Percentiles rank a stretch among this genome's conserved stretches.
Evolutionary conservation across 1,140 invertebrate species (phyloP).

Genomic region (Lasioglossum baleicum): DNA sequence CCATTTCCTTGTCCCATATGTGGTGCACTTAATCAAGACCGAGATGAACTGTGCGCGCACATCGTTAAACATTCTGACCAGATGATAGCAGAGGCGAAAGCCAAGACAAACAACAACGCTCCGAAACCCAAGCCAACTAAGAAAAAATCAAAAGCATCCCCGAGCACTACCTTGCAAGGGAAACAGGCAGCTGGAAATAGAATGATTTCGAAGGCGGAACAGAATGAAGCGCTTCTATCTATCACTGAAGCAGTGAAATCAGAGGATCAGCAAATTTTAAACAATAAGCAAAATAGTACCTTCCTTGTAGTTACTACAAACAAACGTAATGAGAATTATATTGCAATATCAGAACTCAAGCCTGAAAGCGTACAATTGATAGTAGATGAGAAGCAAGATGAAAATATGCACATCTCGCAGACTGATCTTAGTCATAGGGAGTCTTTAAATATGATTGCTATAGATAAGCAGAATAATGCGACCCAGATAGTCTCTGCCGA

Average conservation of each 20-base stretch:
- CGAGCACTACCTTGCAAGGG: background rate
- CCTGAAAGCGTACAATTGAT: constrained; percentile 48
- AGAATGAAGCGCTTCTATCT: constrained; percentile 67
- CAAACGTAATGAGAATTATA: constrained; percentile 48
- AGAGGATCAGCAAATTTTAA: constrained; percentile 50
- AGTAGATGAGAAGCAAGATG: constrained; percentile 48
- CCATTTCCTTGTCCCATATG: constrained; percentile 77
- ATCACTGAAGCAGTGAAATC: constrained; percentile 64
- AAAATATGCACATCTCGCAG: constrained; percentile 54
- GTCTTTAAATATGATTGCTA: constrained; percentile 40
- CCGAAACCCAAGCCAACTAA: constrained; percentile 68
- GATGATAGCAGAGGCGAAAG: constrained; percentile 78
- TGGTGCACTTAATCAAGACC: constrained; percentile 73
- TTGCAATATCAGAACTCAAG: constrained; percentile 51
- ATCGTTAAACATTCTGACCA: constrained; percentile 81
- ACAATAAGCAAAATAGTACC: constrained; percentile 60
- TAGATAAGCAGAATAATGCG: constrained; percentile 42
- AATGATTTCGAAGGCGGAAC: constrained; percentile 52
- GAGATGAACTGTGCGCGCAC: constrained; percentile 80
- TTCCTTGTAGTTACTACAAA: constrained; percentile 60
- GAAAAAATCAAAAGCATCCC: constrained; percentile 59
- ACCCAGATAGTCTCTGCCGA: constrained; percentile 25
- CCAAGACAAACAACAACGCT: constrained; percentile 68
- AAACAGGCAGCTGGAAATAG: constrained; percentile 35
- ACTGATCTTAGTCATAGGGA: constrained; percentile 40